Conservation (phyloP, 2,797 vertebrate species). For the Vultur gryphus region DNA sequence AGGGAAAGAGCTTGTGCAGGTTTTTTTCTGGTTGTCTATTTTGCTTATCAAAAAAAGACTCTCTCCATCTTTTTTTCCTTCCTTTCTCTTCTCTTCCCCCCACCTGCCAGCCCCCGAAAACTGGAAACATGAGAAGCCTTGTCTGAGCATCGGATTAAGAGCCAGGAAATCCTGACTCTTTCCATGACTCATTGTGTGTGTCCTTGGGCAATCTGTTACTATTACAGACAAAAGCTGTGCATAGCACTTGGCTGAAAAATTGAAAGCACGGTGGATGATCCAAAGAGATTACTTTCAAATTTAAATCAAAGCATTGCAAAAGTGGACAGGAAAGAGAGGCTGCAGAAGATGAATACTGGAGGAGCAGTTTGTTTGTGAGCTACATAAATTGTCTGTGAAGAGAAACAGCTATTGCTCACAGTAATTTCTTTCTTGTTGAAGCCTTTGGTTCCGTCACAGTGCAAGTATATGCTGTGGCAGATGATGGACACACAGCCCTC, state of each 20-base stretch:
- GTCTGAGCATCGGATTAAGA: conserved; percentile 16
- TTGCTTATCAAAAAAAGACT: not conserved
- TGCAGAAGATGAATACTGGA: not conserved
- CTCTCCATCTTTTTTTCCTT: not conserved
- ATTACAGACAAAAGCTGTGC: not conserved
- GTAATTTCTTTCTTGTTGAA: not conserved
- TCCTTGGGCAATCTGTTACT: conserved; percentile 55
- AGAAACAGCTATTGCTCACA: not conserved
- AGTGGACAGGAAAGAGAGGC: not conserved
- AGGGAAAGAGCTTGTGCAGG: not conserved
- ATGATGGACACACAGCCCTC: not conserved
- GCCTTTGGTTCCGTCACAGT: not conserved
- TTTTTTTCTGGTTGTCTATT: not conserved
- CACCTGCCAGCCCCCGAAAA: not conserved
- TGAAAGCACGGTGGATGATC: not conserved
- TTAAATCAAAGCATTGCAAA: not conserved
- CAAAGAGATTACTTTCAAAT: not conserved
- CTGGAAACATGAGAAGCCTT: conserved; percentile 16
- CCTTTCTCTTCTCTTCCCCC: not conserved
- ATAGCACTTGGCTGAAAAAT: conserved; percentile 31
- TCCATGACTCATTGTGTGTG: conserved; percentile 23
- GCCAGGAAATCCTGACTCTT: conserved; percentile 39
- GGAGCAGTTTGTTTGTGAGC: not conserved
- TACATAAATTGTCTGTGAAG: not conserved
- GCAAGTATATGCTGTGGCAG: not conserved